These are phyloP conservation scores for Psylliodes chrysocephalus DNA, from an alignment of 2,888 invertebrate genomes.

Conservation along the genomic window DNA sequence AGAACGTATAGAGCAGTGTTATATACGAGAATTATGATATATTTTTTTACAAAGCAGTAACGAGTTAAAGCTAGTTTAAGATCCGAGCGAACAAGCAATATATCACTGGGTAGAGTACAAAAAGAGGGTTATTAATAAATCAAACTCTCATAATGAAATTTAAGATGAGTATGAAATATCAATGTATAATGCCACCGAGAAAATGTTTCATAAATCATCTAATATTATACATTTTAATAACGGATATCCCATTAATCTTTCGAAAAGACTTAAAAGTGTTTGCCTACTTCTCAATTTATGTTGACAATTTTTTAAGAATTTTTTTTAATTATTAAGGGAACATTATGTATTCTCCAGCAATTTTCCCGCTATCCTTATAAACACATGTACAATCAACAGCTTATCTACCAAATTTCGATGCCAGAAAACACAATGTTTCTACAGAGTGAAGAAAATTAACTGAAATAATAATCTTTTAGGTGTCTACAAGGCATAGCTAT, in stretches of 20 bases:
- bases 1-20: too few relatives aligned
- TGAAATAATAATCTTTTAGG: too few relatives aligned
- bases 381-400: too few relatives aligned
- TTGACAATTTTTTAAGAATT: background rate
- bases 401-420: too few relatives aligned
- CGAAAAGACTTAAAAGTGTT: constrained; percentile 2
- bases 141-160: constrained; percentile 12
- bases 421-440: too few relatives aligned
- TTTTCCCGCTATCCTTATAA: too few relatives aligned
- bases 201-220: constrained; percentile 14
- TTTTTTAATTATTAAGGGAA: too few relatives aligned
- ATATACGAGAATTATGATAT: too few relatives aligned
- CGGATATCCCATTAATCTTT: constrained; percentile 6
- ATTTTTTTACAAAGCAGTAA: background rate
- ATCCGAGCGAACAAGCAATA: background rate
- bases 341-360: too few relatives aligned
- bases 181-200: constrained; percentile 12
- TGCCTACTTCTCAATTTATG: background rate
- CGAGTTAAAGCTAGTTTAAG: background rate
- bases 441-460: too few relatives aligned
- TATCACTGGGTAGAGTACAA: background rate
- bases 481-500: too few relatives aligned
- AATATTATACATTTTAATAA: constrained; percentile 15
- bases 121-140: background rate
- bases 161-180: constrained; percentile 16